Evolutionary conservation across 2,797 vertebrate genomes (phyloP), one percentile per base, ranked within the genome.

Genomic region (Limosa lapponica): DNA sequence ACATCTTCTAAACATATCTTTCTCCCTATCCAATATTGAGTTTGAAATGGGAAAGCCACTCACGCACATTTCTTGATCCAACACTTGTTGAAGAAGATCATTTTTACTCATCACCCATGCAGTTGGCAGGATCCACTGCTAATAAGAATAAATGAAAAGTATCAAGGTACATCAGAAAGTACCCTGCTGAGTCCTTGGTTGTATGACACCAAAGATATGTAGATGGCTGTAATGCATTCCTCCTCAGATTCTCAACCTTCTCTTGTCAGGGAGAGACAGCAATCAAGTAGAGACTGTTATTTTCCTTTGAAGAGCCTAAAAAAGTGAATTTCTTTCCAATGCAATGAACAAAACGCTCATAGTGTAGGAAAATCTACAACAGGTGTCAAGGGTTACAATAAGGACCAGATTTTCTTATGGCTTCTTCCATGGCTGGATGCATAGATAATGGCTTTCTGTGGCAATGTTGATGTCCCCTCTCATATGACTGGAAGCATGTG

Each of bases 1-100:
- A 3, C 11, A 27, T 43, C 25, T 78, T 88, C 58, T 82, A 32
- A 81, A 9, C 5, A n/a, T 46, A 14, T 43, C 34, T 81, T 61
- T 4, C 10, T 74, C 6, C n/a, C 13, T 72, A 57, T 71, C 25
- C 32, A 71, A 4, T 1, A 8, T 2, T 3, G 4, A 49, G 1
- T 55, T 75, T 85, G 32, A 79, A 22, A 8, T 67, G 5, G 9
- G 14, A 85, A 85, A 49, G 11, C 1, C 20, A 78, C 11, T n/a
- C 1, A 0, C 22, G 8, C 7, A 17, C 6, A 25, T 69, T 77
- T 83, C 46, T 88, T 86, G 24, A 8, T 75, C 54, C 61, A 37
- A 2, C 10, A 44, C 82, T 73, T 62, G 9, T 61, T 64, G 32
- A 46, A 87, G 39, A 70, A 61, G 10, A 3, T 36, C 17, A 16